These are phyloP conservation scores for Apis florea DNA, from an alignment of 1,140 invertebrate genomes.

Conservation along the genomic window DNA sequence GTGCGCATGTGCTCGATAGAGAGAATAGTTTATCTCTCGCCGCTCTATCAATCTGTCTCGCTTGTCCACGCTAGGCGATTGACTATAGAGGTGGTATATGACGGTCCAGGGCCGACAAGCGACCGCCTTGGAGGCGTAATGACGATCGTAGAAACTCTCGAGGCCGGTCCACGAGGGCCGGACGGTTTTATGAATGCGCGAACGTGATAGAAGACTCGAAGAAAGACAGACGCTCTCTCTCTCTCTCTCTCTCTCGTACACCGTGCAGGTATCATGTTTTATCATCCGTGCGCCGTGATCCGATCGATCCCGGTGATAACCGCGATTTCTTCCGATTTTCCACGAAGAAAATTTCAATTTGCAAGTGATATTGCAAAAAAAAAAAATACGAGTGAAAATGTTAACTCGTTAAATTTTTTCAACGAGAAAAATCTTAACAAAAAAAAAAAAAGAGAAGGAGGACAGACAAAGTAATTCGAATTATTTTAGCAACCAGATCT, in stretches of 20 bases:
- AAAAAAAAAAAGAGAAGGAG: too few species aligned
- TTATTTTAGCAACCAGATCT: too few species aligned
- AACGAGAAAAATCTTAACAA: too few species aligned
- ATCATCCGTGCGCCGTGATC: neutral
- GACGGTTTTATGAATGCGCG: slow-evolving; percentile 60
- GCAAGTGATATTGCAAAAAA: too few species aligned
- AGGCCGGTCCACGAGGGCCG: slow-evolving; percentile 57
- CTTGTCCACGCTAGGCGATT: slow-evolving; percentile 45
- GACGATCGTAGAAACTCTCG: slow-evolving; percentile 71
- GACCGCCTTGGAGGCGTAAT: slow-evolving; percentile 70
- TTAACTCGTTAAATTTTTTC: too few species aligned
- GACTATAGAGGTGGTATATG: slow-evolving; percentile 24
- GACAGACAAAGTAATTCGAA: too few species aligned
- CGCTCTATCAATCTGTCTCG: slow-evolving; percentile 43
- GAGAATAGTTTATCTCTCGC: slow-evolving; percentile 53
- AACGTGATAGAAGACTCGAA: slow-evolving; percentile 39
- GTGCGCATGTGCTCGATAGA: neutral
- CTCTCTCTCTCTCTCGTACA: too few species aligned
- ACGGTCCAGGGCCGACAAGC: slow-evolving; percentile 69
- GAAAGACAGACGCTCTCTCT: slow-evolving; percentile 38
- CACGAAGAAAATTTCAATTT: neutral
- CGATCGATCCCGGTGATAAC: neutral
- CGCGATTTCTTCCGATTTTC: neutral
- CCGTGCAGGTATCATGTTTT: slow-evolving; percentile 35
- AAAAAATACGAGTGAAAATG: too few species aligned